Base-by-base conservation (phyloP, 1,140 invertebrate species). In the Lanistes nyassanus region DNA sequence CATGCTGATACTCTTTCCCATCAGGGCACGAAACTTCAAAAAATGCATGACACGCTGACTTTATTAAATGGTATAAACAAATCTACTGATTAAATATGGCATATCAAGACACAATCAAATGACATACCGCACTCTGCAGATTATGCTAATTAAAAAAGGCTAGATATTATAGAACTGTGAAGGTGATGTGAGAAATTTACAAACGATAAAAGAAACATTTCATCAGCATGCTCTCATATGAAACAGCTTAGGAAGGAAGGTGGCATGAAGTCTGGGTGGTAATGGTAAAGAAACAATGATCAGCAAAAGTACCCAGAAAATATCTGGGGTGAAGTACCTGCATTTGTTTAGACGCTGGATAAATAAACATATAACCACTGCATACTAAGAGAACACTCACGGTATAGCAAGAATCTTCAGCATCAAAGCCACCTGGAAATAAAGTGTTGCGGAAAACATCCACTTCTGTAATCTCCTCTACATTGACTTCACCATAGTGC, bases 1-100 rank as follows among this genome's bases (percentile, higher is more conserved):
- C 81, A 83, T 85, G 67, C 85, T 87, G 65, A 88, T 87, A 70
- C 82, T 82, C 72, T 87, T 87, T 19, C 87, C 88, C 85, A 89
- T 87, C 73, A 89, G 75, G 13, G 88, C 87, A 34, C 86, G 85
- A 74, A 89, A 88, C 88, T 88, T 76, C 34, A 79, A 75, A 74
- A 62, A 65, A 73, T 60, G 64, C 26, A 72, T 53, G 72, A 36
- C 26, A 13, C 11, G 19, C 23, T 74, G 74, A 66, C 31, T 19
- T 55, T 34, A 13, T 55, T n/a, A n/a, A n/a, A n/a, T n/a, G n/a
- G 51, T 13, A 13, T 53, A 13, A 13, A 13, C 51, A 13, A 53
- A 13, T 11, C 51, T 53, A 13, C 23, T 53, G 51, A 53, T 13
- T 53, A 53, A 53, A 53, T 53, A 53, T 53, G 51, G 23, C 51